Conservation (phyloP, 2,888 invertebrate species). For the Orchestes rusci region DNA sequence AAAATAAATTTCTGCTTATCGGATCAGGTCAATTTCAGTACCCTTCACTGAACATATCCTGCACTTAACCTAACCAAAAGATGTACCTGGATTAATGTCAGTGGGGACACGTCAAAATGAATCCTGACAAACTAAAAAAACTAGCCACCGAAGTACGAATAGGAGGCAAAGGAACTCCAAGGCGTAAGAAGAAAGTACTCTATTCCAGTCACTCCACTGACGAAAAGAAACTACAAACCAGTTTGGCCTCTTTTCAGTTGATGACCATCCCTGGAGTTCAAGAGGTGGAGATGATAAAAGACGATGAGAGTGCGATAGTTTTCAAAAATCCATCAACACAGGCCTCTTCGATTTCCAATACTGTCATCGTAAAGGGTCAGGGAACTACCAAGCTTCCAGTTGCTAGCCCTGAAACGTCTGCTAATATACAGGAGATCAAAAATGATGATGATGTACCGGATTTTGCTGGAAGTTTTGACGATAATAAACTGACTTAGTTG, state of each 20-base stretch:
- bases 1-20: too few relatives aligned
- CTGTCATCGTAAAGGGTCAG: slow-evolving; percentile 97
- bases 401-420: too few relatives aligned
- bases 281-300: slow-evolving; percentile 93
- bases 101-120: too few relatives aligned
- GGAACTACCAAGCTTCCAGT: slow-evolving; percentile 92
- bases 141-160: slow-evolving; percentile 93
- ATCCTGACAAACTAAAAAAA: slow-evolving; percentile 92
- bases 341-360: slow-evolving; percentile 96
- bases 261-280: slow-evolving; percentile 87
- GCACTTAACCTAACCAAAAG: too few relatives aligned
- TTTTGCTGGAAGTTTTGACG: too few relatives aligned
- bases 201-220: slow-evolving; percentile 98
- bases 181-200: slow-evolving; percentile 99
- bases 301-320: slow-evolving; percentile 98
- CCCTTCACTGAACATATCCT: too few relatives aligned
- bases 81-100: too few relatives aligned
- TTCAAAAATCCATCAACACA: slow-evolving; percentile 99
- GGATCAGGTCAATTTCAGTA: too few relatives aligned
- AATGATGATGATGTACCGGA: too few relatives aligned
- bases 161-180: slow-evolving; percentile 97
- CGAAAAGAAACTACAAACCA: slow-evolving; percentile 98
- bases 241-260: slow-evolving; percentile 94
- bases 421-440: too few relatives aligned
- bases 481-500: too few relatives aligned